Conservation (phyloP, 2,113 vertebrate genomes). For the Platycercus adscitus region DNA sequence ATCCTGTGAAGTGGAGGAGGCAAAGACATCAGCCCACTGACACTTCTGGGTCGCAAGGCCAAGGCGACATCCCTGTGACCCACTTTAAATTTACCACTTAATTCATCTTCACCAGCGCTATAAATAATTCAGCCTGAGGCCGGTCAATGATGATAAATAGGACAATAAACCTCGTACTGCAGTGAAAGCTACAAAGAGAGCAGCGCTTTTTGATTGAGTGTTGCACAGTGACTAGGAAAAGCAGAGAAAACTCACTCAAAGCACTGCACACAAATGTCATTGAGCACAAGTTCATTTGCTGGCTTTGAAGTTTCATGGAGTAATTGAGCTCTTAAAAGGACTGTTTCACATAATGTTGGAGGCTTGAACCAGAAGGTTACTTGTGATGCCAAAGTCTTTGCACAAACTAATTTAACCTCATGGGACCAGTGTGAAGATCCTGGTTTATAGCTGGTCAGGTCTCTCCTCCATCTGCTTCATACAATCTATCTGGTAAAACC, state of each 20-base stretch:
- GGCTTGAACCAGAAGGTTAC: background rate
- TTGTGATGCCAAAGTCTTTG: background rate
- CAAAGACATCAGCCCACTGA: background rate
- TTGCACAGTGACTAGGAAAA: background rate
- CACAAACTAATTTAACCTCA: background rate
- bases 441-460: background rate
- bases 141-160: slow-evolving; percentile 46
- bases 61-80: slow-evolving; percentile 19
- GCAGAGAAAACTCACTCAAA: background rate
- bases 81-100: slow-evolving; percentile 49
- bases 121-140: slow-evolving; percentile 57
- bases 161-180: slow-evolving; percentile 39
- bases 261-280: background rate
- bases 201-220: background rate
- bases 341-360: accelerated
- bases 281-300: background rate
- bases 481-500: background rate
- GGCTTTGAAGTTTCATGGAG: slow-evolving; percentile 33
- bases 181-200: slow-evolving; percentile 21
- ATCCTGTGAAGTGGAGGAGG: background rate
- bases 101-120: slow-evolving; percentile 28
- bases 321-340: background rate
- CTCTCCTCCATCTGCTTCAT: background rate
- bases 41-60: background rate
- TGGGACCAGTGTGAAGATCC: background rate